Base-by-base conservation (phyloP, 2,113 vertebrate genomes). In the Astur gentilis region DNA sequence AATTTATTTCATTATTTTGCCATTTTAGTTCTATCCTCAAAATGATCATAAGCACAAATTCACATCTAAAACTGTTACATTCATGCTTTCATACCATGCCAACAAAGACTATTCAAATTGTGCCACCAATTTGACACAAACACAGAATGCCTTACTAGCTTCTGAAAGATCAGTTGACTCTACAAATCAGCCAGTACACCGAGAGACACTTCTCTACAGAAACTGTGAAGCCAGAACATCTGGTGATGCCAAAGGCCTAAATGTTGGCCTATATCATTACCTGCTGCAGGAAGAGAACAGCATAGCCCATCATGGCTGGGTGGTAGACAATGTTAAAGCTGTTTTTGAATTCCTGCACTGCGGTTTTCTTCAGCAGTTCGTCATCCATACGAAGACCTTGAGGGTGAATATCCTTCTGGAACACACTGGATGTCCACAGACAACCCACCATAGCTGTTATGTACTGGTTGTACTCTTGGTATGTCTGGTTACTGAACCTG, bases 251-350 rank as follows among this genome's bases (percentile, higher is more conserved):
- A 77, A 55, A 57, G 49, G 47, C 25, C 19, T 31, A 72, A 58
- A 54, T 10, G 18, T 23, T 77, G 32, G 58, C 45, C n/a, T 22
- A 29, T 4, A 57, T 10, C 45, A 98, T 98, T 97, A 99, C 99
- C 98, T 98, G 97, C 67, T 98, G 94, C 95, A 99, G 96, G 96
- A 99, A 99, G 69, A 96, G 91, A 17, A 98, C 1, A 32, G 99
- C 98, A 45, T 98, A 99, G 91, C 97, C 97, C 90, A 98, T 72
- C 87, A 99, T 97, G 57, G 99, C 99, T 9, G 99, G 99, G 82
- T 99, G 99, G 94, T 98, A 96, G 61, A 98, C 94, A 83, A 99
- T 96, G 98, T 99, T 98, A 61, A 99, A 99, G 91, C 98, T 94
- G 27, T 3, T 91, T 96, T 97, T 97, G 83, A 97, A 89, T 2